These are phyloP conservation scores for Plecturocebus donacophilus DNA, from an alignment of 2,113 vertebrate genomes.

Conservation along the genomic window DNA sequence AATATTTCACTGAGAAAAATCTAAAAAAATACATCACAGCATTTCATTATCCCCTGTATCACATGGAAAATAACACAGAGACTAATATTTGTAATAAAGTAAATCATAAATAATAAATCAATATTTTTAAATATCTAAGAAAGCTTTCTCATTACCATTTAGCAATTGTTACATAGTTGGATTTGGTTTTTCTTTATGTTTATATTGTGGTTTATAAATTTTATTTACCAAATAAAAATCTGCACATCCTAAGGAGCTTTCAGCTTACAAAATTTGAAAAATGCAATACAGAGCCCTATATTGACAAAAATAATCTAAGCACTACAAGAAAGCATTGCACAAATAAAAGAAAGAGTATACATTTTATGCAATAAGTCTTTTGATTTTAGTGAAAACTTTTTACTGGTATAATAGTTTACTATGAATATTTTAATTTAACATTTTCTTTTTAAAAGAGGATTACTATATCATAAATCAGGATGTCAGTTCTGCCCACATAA, in stretches of 20 bases:
- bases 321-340: neutral
- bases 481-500: neutral
- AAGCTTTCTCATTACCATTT: neutral
- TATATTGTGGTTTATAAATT: neutral
- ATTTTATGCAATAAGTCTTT: neutral
- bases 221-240: neutral
- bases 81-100: neutral
- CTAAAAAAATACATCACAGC: neutral
- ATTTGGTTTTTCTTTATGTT: neutral
- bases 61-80: neutral
- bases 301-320: neutral
- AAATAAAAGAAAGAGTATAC: neutral
- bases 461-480: neutral
- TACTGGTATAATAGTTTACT: neutral
- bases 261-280: neutral
- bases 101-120: neutral
- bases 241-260: neutral
- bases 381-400: neutral
- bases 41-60: neutral
- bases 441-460: constrained; percentile 13
- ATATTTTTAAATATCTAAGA: neutral
- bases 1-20: neutral
- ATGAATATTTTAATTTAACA: neutral
- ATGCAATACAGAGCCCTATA: neutral
- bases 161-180: neutral